Evolutionary conservation across 64 coral and sea anemone genomes (phyloP).

Genomic region (Cladopsammia gracilis): DNA sequence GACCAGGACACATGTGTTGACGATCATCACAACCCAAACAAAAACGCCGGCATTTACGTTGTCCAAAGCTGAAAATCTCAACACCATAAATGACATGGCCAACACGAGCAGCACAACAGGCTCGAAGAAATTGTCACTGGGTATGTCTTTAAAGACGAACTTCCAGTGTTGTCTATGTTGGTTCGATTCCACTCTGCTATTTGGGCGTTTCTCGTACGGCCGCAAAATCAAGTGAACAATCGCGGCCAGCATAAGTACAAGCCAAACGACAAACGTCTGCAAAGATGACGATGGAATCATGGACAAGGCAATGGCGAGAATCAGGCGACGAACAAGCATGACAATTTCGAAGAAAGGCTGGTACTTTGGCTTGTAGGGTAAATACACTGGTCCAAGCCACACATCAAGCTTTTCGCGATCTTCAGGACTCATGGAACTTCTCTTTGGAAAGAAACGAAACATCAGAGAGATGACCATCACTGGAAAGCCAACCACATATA

Average conservation of each 20-base stretch:
- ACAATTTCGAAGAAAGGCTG: constrained; percentile 21
- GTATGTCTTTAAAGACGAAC: neutral
- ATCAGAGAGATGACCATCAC: constrained; percentile 23
- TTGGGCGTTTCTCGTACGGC: neutral
- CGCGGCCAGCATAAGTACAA: constrained; percentile 9
- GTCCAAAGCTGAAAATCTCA: constrained; percentile 19
- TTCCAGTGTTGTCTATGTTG: neutral
- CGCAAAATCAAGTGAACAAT: neutral
- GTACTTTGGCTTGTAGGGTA: constrained; percentile 52
- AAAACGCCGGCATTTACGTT: neutral
- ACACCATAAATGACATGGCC: neutral
- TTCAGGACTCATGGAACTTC: constrained; percentile 14
- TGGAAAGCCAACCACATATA: constrained; percentile 72
- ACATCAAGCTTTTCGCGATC: constrained; percentile 21
- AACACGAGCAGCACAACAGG: neutral
- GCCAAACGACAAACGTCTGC: constrained; percentile 39
- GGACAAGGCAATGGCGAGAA: constrained; percentile 40
- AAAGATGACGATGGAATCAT: neutral
- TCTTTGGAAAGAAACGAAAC: constrained; percentile 19
- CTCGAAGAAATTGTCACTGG: constrained; percentile 13
- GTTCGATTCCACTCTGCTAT: neutral
- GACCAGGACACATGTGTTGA: neutral
- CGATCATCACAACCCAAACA: constrained; percentile 23
- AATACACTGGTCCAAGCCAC: constrained; percentile 44
- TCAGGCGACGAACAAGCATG: constrained; percentile 22